Percentiles rank a stretch among this genome's conserved stretches.
Conservation (phyloP, 2,113 vertebrate species). For the Dasyornis broadbenti region DNA sequence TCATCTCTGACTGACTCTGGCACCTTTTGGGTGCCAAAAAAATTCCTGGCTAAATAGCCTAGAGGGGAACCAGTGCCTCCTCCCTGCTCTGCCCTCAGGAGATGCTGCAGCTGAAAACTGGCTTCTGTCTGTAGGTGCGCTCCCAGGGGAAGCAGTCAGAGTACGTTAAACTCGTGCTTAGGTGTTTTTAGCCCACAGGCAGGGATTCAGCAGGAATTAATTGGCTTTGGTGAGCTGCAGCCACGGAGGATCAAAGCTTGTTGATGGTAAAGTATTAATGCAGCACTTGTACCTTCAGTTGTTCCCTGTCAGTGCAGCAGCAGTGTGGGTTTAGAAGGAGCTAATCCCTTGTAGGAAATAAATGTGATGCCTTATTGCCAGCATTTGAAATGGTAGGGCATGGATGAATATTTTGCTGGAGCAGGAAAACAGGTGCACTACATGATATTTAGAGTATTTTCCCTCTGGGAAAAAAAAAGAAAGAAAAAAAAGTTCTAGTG, state of each 20-base stretch:
- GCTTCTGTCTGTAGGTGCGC: not conserved
- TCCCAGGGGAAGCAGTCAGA: not conserved
- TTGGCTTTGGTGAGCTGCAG: not conserved
- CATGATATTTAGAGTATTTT: not conserved
- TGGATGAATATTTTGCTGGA: not conserved
- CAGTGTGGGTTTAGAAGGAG: not conserved
- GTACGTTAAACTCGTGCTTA: not conserved
- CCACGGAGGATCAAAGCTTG: not conserved
- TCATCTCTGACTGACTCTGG: not conserved
- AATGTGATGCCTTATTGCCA: not conserved
- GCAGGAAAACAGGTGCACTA: not conserved
- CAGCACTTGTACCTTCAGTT: not conserved
- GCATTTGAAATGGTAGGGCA: not conserved
- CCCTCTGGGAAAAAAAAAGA: not conserved
- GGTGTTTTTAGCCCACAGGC: not conserved
- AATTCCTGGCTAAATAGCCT: not conserved
- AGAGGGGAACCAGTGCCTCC: not conserved
- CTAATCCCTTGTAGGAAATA: not conserved
- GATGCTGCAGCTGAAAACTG: not conserved
- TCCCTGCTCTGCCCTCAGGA: not conserved
- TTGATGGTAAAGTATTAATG: not conserved
- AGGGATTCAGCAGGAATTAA: not conserved
- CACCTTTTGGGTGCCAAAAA: not conserved
- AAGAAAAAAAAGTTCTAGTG: not conserved
- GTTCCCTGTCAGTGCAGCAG: not conserved